phyloP scores from a whole-genome alignment of 2,797 vertebrate species.

The Rhabdophis nuchalis region DNA sequence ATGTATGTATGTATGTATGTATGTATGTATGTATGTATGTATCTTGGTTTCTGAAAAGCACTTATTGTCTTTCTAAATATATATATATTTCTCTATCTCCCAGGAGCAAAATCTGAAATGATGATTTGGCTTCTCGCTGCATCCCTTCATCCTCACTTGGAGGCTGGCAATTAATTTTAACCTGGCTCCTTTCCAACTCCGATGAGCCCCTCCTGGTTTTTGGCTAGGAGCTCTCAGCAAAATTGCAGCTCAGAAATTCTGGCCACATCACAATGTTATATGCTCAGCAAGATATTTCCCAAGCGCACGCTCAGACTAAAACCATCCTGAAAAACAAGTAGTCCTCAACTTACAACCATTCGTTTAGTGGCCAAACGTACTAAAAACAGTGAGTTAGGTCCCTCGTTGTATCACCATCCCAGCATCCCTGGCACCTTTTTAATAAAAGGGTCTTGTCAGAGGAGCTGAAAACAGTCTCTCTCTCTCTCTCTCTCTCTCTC shows the following conservation, averaged over 20 bases:
- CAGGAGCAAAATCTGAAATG: conserved; percentile 1
- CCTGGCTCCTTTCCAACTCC: neutral
- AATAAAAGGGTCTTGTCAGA: neutral
- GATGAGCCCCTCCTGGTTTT: neutral
- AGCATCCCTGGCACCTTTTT: neutral
- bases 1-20: no score
- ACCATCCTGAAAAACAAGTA: neutral
- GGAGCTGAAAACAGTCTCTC: neutral
- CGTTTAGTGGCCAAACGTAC: neutral
- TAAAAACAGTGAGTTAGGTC: neutral
- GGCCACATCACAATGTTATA: neutral
- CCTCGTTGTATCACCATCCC: accelerated
- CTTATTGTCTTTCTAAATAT: no score
- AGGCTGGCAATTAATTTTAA: neutral
- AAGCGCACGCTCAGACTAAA: neutral
- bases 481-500: accelerated
- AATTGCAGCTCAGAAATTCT: neutral
- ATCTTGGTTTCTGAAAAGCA: no score
- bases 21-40: no score
- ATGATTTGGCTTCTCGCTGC: conserved; percentile 39
- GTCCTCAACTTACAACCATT: neutral
- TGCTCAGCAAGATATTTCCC: neutral
- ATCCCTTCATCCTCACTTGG: neutral
- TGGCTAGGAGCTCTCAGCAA: neutral
- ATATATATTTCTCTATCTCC: no score